Base-by-base conservation (phyloP, 92 coral and sea anemone species). In the Zoanthus solanderi region DNA sequence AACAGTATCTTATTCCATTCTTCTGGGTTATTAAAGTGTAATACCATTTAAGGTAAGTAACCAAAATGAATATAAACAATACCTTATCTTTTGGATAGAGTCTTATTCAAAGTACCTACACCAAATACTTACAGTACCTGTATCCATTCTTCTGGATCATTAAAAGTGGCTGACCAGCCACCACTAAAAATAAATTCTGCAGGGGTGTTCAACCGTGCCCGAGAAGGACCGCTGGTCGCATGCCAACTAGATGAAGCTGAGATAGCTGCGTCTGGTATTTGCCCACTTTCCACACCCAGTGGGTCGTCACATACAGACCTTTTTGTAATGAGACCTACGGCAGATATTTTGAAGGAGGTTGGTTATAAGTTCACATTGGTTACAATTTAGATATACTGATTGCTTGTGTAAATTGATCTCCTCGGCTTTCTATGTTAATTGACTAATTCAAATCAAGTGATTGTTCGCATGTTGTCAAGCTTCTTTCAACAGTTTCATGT, bases 261-360 rank as follows among this genome's bases (percentile, higher is more conserved):
- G 32, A 79, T 44, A 0, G 84, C 72, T 8, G 84, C 42, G 32
- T 79, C 73, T 60, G 84, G 84, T 23, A 79, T 10, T 5, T 58
- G 84, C 74, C 74, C 84, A n/a, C 84, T 79, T 79, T 63, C 84
- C 44, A 79, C 3, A 3, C 84, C 84, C 60, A 79, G 58, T 42
- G 84, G 84, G 9, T 79, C 74, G 46, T 79, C 34, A 56, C 84
- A 79, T 2, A 14, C 7, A 6, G 84, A 42, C 18, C 84, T 42
- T 63, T 68, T 63, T 45, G 32, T 18, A 44, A n/a, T 48, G 6
- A 16, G 72, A 37, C 74, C 84, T 79, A 56, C n/a, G 12, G 14
- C 1, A 23, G 18, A 4, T 5, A 16, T 76, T 29, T 50, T 6
- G 15, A 37, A 15, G 48, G 13, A 9, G 17, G 32, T 9, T 46